Evolutionary conservation across 2,113 vertebrate genomes (phyloP), one percentile per base, ranked within the genome.

Genomic region (Scophthalmus maximus): DNA sequence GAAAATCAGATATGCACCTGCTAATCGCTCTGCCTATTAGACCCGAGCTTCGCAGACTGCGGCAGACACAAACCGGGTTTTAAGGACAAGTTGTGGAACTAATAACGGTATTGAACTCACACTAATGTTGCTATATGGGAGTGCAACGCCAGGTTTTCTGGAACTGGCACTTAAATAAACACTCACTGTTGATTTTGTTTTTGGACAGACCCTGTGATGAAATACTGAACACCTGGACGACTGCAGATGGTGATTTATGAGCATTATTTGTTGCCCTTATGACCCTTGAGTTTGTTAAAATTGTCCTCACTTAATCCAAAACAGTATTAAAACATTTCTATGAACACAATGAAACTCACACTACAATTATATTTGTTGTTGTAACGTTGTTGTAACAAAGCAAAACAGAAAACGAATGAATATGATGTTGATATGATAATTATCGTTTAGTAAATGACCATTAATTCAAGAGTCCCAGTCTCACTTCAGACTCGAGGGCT

Each of bases 11-110:
- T 82, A 84, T 85, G 78, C 75, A 79, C 47, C 64, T 68, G 56
- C 76, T 88, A 89, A 88, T 88, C 73, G 68, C 77, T 58, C 40
- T 78, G 61, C 78, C 69, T 80, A 86, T 86, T 87, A 83, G 73
- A 78, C 63, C n/a, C 22, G 15, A 81, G 61, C 69, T 77, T 53
- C 73, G 81, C 68, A 57, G 55, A 69, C 76, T 75, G 63, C 11
- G 58, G 64, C 68, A 74, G 68, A 55, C 44, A 72, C 51, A 63
- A 68, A 70, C 11, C 25, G 27, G 74, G 57, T 34, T 79, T 79
- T 40, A 12, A 29, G 59, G 3, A 58, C 67, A 65, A 63, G 55
- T 30, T 76, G 62, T 62, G 42, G 0, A 61, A 65, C 53, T 72
- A 61, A 74, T 81, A 53, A 57, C 64, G 77, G 56, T 34, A 23